Percentiles rank a stretch among this genome's conserved stretches.
These are phyloP conservation scores for Tenualosa ilisha DNA, from an alignment of 2,797 vertebrate genomes.

Conservation along the genomic window DNA sequence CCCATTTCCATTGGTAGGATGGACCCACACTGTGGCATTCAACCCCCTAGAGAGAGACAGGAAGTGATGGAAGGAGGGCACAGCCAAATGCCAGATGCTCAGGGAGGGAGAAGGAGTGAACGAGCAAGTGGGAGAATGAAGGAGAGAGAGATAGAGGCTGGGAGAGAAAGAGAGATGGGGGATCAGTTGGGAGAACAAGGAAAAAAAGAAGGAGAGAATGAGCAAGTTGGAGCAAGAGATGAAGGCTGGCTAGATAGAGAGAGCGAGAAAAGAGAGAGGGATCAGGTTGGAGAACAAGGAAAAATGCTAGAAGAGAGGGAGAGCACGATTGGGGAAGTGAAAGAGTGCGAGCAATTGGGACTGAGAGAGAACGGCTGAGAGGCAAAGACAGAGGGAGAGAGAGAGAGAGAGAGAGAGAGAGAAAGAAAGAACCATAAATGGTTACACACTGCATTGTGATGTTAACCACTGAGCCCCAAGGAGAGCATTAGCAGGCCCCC, in stretches of 20 bases:
- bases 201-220: slow-evolving; percentile 41
- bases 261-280: too few relatives aligned
- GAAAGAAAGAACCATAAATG: slow-evolving; percentile 40
- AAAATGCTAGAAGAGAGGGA: slow-evolving; percentile 37
- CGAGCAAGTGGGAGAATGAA: background rate
- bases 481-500: slow-evolving; percentile 66
- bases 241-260: too few relatives aligned
- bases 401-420: slow-evolving; percentile 3
- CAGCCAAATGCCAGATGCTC: slow-evolving; percentile 48
- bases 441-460: slow-evolving; percentile 57
- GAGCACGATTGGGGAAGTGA: background rate
- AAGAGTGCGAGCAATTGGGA: background rate
- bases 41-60: slow-evolving; percentile 9
- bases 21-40: slow-evolving; percentile 2
- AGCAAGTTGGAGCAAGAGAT: background rate
- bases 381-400: slow-evolving; percentile 32
- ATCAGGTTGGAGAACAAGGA: too few relatives aligned
- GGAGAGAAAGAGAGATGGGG: background rate
- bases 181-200: slow-evolving; percentile 48
- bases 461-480: slow-evolving; percentile 51
- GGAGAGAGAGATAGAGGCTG: background rate
- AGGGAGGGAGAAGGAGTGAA: slow-evolving; percentile 42
- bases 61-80: background rate
- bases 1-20: background rate
- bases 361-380: slow-evolving; percentile 20